Conservation (phyloP, 2,888 invertebrate species). For the Eupithecia vulgata region DNA sequence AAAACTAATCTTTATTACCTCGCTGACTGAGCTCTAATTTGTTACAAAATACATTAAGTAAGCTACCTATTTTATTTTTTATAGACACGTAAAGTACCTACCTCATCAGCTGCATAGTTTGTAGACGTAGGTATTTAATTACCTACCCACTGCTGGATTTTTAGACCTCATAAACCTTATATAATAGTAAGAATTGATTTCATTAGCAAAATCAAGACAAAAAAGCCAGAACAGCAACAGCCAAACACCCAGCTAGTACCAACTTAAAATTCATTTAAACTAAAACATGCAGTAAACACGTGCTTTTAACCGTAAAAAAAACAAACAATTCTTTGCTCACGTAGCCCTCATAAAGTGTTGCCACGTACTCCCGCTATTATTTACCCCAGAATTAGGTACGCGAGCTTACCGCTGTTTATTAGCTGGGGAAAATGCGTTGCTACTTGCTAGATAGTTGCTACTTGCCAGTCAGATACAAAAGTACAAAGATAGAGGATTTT, state of each 20-base stretch:
- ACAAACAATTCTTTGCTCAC: slow-evolving; percentile 33
- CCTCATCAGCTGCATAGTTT: not conserved
- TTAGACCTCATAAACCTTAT: not conserved
- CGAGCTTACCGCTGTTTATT: slow-evolving; percentile 50
- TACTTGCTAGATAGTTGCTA: slow-evolving; percentile 2
- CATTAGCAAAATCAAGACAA: not conserved
- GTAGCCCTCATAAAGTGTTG: slow-evolving; percentile 56
- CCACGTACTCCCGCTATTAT: slow-evolving; percentile 65
- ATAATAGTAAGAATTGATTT: not conserved
- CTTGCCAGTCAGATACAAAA: not conserved
- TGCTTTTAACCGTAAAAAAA: slow-evolving; percentile 22
- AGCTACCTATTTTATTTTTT: not conserved
- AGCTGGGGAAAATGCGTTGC: slow-evolving; percentile 33
- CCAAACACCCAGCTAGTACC: not conserved
- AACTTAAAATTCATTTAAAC: slow-evolving; percentile 11
- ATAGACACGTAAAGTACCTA: not conserved
- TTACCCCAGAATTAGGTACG: slow-evolving; percentile 62
- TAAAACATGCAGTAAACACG: slow-evolving; percentile 39
- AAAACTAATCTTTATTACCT: not conserved
- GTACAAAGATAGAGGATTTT: not conserved
- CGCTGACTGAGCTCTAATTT: not conserved
- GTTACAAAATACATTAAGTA: not conserved
- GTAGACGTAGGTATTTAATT: not conserved
- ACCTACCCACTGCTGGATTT: not conserved
- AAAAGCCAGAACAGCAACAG: not conserved